phyloP scores from a whole-genome alignment of 2,113 vertebrate species.

The Limanda limanda region DNA sequence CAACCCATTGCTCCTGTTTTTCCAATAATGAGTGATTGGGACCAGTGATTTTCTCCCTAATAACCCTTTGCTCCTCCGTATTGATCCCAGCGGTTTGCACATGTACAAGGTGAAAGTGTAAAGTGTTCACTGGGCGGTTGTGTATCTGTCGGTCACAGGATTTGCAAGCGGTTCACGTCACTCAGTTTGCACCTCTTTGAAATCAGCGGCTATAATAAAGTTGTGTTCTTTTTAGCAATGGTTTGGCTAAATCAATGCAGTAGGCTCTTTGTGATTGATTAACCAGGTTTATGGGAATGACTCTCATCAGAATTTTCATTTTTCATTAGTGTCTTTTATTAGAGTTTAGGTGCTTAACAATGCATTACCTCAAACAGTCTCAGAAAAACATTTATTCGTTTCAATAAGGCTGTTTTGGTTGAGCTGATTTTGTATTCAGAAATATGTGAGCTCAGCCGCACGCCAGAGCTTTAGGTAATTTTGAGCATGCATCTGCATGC shows the following conservation, averaged over 20 bases:
- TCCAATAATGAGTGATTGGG: constrained; percentile 60
- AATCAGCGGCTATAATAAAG: constrained; percentile 64
- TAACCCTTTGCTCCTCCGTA: constrained; percentile 38
- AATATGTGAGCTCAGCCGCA: constrained; percentile 35
- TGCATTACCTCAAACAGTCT: constrained; percentile 47
- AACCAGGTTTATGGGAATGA: constrained; percentile 57
- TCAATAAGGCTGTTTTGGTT: constrained; percentile 48
- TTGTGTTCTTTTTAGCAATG: not conserved
- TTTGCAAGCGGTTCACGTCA: constrained; percentile 49
- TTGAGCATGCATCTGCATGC: constrained; percentile 55
- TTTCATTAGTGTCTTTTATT: constrained; percentile 66
- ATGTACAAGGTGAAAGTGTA: constrained; percentile 47
- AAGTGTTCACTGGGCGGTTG: constrained; percentile 29
- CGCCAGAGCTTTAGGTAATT: constrained; percentile 37
- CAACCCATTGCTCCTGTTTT: constrained; percentile 28
- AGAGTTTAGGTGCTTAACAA: constrained; percentile 57
- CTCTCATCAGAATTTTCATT: constrained; percentile 67
- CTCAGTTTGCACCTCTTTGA: constrained; percentile 30
- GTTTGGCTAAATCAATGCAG: constrained; percentile 38
- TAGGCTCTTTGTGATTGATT: constrained; percentile 67
- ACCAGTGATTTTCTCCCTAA: constrained; percentile 67
- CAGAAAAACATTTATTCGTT: constrained; percentile 56
- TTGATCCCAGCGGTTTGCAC: constrained; percentile 58
- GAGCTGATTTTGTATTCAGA: constrained; percentile 55
- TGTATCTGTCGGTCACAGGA: constrained; percentile 10